Evolutionary conservation across 2,888 invertebrate species (phyloP).

Genomic region (Digitonthophagus gazella): DNA sequence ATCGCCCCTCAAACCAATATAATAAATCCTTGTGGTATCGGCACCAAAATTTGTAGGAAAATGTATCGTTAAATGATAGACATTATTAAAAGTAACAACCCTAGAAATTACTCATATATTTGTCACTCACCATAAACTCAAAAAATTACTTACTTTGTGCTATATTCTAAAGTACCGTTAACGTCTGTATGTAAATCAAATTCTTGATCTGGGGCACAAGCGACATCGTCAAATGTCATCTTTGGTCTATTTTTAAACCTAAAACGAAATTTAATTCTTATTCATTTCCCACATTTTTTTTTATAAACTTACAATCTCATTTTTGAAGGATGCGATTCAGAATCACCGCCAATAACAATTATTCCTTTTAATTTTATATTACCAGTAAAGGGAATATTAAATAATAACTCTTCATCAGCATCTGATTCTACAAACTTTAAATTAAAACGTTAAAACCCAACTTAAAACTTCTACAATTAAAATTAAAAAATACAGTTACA

Average conservation of each 20-base stretch:
- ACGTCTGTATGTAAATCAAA: conserved; percentile 82
- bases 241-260: conserved; percentile 91
- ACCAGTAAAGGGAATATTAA: conserved; percentile 96
- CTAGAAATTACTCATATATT: conserved; percentile 56
- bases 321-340: conserved; percentile 79
- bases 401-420: conserved; percentile 91
- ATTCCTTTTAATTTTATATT: conserved; percentile 94
- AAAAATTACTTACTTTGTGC: conserved; percentile 70
- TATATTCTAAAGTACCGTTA: conserved; percentile 81
- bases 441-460: conserved; percentile 44
- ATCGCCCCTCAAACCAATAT: conserved; percentile 94
- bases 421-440: conserved; percentile 91
- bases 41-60: conserved; percentile 87
- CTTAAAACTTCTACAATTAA: conserved; percentile 25
- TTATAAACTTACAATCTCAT: conserved; percentile 75
- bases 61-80: conserved; percentile 85
- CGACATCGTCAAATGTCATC: conserved; percentile 92
- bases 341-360: conserved; percentile 86
- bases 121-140: background rate
- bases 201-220: conserved; percentile 76
- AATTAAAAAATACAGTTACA: conserved; percentile 4
- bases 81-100: conserved; percentile 87
- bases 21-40: conserved; percentile 82
- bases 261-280: conserved; percentile 37
- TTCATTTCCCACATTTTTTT: background rate